These are phyloP conservation scores for Megaceryle maxima DNA, from an alignment of 2,113 vertebrate genomes.

Conservation along the genomic window DNA sequence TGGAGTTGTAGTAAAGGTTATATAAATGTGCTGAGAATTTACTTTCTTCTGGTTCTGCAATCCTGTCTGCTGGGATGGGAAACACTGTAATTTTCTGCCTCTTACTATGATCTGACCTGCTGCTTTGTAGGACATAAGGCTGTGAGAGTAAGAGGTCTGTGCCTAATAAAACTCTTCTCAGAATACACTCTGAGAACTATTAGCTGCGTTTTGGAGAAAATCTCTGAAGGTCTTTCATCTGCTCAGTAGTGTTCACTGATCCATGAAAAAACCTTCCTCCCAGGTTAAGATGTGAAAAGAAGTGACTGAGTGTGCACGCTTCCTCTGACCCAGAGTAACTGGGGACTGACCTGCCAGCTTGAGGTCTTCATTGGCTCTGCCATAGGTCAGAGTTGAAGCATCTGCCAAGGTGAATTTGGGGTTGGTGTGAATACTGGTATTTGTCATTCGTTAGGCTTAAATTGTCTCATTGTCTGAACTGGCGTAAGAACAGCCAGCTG, in stretches of 20 bases:
- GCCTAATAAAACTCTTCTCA: neutral
- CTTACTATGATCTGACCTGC: neutral
- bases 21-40: neutral
- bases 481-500: neutral
- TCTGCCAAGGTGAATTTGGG: neutral
- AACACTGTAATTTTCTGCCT: neutral
- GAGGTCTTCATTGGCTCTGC: neutral
- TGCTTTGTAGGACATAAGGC: neutral
- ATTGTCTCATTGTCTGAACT: neutral
- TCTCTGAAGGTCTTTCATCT: neutral
- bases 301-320: accelerated
- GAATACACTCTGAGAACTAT: neutral
- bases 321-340: neutral
- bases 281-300: neutral
- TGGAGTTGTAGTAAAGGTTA: neutral
- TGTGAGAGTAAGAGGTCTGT: neutral
- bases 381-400: neutral
- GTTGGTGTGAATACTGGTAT: neutral
- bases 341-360: neutral
- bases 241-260: neutral
- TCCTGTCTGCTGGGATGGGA: neutral
- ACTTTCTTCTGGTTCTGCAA: neutral
- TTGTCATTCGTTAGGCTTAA: neutral
- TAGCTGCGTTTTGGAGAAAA: neutral
- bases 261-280: neutral